phyloP scores from a whole-genome alignment of 2,888 invertebrate species.

The Ormyrus thymus region DNA sequence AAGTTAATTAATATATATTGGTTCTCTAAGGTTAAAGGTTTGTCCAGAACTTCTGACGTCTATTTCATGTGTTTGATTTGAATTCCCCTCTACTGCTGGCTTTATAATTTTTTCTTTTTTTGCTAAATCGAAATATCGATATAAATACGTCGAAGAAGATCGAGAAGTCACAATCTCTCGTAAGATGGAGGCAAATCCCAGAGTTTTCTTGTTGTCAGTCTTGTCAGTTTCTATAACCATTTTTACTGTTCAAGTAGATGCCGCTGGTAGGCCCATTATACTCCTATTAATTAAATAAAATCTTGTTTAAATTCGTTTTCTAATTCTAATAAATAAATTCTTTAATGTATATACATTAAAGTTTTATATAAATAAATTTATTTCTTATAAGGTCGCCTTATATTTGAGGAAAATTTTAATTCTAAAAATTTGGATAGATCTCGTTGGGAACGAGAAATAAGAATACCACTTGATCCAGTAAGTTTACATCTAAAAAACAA shows the following conservation, averaged over 20 bases:
- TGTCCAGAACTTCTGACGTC: too few species aligned
- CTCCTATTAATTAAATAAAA: slow-evolving; percentile 44
- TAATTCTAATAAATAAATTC: too few species aligned
- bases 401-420: slow-evolving; percentile 81
- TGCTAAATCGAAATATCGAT: slow-evolving; percentile 27
- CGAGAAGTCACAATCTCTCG: slow-evolving; percentile 17
- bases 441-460: slow-evolving; percentile 64
- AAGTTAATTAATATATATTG: too few species aligned
- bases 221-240: not conserved
- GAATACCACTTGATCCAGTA: slow-evolving; percentile 66
- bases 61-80: slow-evolving; percentile 3
- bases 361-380: slow-evolving; percentile 2
- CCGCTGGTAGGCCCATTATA: slow-evolving; percentile 10
- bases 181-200: slow-evolving; percentile 44
- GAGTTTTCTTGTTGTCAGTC: not conserved
- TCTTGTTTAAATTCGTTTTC: not conserved
- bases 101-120: slow-evolving; percentile 37
- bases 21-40: too few species aligned
- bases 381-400: slow-evolving; percentile 56
- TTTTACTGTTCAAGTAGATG: too few species aligned
- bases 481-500: slow-evolving; percentile 44
- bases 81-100: slow-evolving; percentile 29
- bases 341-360: too few species aligned
- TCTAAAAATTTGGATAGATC: slow-evolving; percentile 53
- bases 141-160: slow-evolving; percentile 31